These are phyloP conservation scores for Ommatoiulus sabulosus DNA, from an alignment of 2,888 invertebrate genomes.

Conservation along the genomic window DNA sequence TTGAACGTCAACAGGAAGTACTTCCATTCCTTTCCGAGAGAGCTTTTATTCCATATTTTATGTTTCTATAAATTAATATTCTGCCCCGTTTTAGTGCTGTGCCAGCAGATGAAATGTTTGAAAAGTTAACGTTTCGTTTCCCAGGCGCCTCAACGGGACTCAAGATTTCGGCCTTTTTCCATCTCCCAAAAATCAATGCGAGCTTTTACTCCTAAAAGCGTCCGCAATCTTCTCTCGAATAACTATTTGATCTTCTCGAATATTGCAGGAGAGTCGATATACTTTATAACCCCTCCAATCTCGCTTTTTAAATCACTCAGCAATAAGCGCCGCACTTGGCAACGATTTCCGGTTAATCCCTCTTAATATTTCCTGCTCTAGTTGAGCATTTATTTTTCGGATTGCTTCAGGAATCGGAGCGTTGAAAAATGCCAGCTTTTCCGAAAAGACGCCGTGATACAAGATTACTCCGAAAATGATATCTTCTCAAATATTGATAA, in stretches of 20 bases:
- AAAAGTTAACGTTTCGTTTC: neutral
- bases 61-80: slow-evolving; percentile 5
- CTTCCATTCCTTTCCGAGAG: neutral
- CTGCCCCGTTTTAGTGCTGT: neutral
- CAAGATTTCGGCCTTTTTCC: neutral
- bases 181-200: slow-evolving; percentile 17
- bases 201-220: slow-evolving; percentile 29
- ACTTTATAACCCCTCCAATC: neutral
- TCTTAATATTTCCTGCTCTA: neutral
- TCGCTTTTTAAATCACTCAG: neutral
- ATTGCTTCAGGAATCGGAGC: neutral
- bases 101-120: neutral
- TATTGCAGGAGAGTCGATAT: neutral
- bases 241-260: slow-evolving; percentile 13
- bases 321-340: slow-evolving; percentile 28
- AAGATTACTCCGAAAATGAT: neutral
- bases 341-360: slow-evolving; percentile 40
- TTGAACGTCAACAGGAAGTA: neutral
- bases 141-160: neutral
- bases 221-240: slow-evolving; percentile 3
- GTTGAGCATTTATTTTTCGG: neutral
- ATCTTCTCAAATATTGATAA: neutral
- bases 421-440: slow-evolving; percentile 17
- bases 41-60: neutral
- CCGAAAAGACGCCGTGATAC: neutral